Base-by-base conservation (phyloP, 2,113 vertebrate genomes). In the Ochotona curzoniae region DNA sequence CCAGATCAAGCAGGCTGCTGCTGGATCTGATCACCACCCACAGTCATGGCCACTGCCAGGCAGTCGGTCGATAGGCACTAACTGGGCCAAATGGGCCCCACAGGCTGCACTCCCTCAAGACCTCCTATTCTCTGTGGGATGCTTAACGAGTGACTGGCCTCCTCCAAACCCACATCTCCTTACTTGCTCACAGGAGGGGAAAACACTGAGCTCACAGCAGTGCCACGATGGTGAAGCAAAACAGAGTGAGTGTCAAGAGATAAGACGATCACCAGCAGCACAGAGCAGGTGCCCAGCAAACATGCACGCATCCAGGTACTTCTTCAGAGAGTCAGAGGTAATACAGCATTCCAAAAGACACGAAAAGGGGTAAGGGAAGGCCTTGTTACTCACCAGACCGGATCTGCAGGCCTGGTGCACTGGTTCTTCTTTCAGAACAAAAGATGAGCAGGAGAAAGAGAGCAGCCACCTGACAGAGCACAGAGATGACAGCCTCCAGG, bases 31-130 rank as follows among this genome's bases (percentile, higher is more conserved):
- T 30, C 13, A 1, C 35, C 0, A 0, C 0, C 1, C 82, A 30
- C 54, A 63, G 76, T n/a, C 26, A 23, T n/a, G 90, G 64, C 67
- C 13, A 1, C 17, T 91, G 69, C 26, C n/a, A 15, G 28, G 18
- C 76, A 44, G 51, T 87, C 70, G 1, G 44, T 87, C 70, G 1
- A 71, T 28, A 12, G 30, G 28, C 0, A 0, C 54, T 28, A 30
- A 12, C 14, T 3, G 0, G 30, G 15, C 23, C 38, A 2, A 35
- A n/a, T 0, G 30, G 23, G 1, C 14, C 57, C 78, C 26, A 30
- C 32, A 44, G 61, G 21, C 1, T 30, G 25, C 18, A 2, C 44
- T 66, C 32, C 20, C 0, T 5, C 30, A 13, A 32, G 66, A 63
- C 74, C n/a, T 80, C 73, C 49, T 26, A 28, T 54, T 3, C 0